A percentile compares a stretch with the other conserved stretches of the same genome.
Evolutionary conservation across 2,113 vertebrate genomes (phyloP).

Genomic region (Chionodraco myersi): DNA sequence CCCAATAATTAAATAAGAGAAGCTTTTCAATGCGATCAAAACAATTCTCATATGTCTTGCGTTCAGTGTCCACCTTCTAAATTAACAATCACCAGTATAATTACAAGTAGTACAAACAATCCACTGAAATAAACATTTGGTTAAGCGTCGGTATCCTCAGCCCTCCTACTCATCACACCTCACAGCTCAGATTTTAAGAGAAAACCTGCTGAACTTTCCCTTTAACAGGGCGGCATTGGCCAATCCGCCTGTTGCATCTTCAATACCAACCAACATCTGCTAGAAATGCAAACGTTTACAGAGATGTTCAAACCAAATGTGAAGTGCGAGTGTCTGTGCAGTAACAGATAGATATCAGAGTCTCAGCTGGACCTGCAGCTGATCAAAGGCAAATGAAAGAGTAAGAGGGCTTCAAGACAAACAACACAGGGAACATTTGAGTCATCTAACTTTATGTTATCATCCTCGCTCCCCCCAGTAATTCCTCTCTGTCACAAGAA

Average conservation of each 20-base stretch:
- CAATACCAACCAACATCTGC: background rate
- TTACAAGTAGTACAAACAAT: constrained; percentile 29
- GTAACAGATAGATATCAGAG: constrained; percentile 8
- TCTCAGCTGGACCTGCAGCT: constrained; percentile 58
- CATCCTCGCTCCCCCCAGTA: constrained; percentile 41
- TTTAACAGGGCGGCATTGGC: background rate
- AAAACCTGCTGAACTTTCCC: constrained; percentile 1
- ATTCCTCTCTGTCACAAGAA: constrained; percentile 2
- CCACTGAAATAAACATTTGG: constrained; percentile 48
- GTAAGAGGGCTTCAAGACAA: constrained; percentile 63
- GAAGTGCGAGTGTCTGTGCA: constrained; percentile 15
- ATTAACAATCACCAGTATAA: constrained; percentile 38
- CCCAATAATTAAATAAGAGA: constrained; percentile 19
- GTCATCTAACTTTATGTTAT: constrained; percentile 59
- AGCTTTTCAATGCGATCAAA: constrained; percentile 10
- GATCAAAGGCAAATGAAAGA: constrained; percentile 68
- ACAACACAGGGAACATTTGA: constrained; percentile 48
- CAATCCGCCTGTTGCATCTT: constrained; percentile 4
- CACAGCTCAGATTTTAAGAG: constrained; percentile 60
- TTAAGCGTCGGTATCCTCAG: constrained; percentile 45
- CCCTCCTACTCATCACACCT: constrained; percentile 68
- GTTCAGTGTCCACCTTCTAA: constrained; percentile 30
- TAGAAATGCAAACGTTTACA: background rate
- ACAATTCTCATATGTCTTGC: constrained; percentile 13
- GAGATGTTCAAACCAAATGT: constrained; percentile 16